Evolutionary conservation across 1,140 invertebrate species (phyloP), one percentile per base, ranked within the genome.

Genomic region (Eueides isabella): DNA sequence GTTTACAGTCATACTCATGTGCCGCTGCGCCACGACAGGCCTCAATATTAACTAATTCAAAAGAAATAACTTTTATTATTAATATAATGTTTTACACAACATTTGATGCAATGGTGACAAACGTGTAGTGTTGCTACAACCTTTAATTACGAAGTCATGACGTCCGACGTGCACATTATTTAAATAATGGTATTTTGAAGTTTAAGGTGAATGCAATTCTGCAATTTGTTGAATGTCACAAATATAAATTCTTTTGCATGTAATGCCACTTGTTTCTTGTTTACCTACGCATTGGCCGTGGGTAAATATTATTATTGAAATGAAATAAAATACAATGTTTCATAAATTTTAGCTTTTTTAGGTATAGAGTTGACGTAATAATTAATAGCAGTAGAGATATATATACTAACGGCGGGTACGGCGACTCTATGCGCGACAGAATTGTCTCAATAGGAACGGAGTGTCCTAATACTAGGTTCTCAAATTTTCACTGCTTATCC

Each of bases 141-240:
- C 48, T 26, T 23, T 55, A 55, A 55, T 55, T 55, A 55, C 16
- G 48, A 12, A 55, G 48, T 55, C 2, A 12, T 55, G n/a, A 55
- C 19, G n/a, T 26, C 2, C 16, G 44, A 55, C 44, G 19, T 23
- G 44, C 19, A 9, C 44, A 23, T 55, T 55, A 55, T 70, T 41
- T 70, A 33, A 70, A 70, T 70, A 33, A 38, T 62, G 26, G 28
- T 62, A 48, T 63, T 64, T 26, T 33, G 65, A 72, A 72, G 69
- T 72, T 76, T 68, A 72, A 76, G 74, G 74, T 72, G 67, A 68
- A 72, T 72, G 66, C 30, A 63, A 71, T 76, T 62, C 65, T 69
- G 70, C 61, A 72, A 76, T 72, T 71, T 72, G 38, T 74, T 74
- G 68, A 76, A 76, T 76, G 74, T 76, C 74, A 72, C 69, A 66